phyloP scores from a whole-genome alignment of 1,140 invertebrate genomes.

The Rhizoglyphus robini region DNA sequence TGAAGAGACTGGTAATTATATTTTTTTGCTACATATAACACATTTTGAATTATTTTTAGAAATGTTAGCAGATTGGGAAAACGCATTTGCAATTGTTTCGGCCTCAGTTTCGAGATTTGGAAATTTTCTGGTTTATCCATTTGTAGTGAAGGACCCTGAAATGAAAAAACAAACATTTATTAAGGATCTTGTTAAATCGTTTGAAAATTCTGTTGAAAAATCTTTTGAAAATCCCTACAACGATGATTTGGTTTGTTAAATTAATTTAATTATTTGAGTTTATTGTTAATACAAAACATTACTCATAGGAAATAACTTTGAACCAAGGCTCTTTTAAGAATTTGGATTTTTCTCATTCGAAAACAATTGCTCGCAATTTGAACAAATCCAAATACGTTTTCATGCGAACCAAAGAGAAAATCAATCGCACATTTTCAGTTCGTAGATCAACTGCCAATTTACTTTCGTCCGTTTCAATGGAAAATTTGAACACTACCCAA shows the following conservation, averaged over 20 bases:
- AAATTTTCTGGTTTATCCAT: slow-evolving; percentile 2
- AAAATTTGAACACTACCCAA: background rate
- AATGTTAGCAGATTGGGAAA: background rate
- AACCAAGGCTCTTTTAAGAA: background rate
- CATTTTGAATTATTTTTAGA: background rate
- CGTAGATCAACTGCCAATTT: background rate
- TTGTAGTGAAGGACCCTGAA: background rate
- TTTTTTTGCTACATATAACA: background rate
- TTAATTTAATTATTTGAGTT: too few species aligned
- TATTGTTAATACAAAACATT: too few species aligned
- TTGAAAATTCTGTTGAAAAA: background rate
- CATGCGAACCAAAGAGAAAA: slow-evolving; percentile 9
- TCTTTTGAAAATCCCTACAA: background rate
- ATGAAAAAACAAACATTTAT: slow-evolving; percentile 4
- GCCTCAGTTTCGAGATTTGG: background rate
- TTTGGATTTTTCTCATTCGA: slow-evolving; percentile 1
- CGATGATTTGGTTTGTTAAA: background rate
- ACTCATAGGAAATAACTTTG: too few species aligned
- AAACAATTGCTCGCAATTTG: background rate
- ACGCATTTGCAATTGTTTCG: slow-evolving; percentile 1
- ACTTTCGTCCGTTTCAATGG: background rate
- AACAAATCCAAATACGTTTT: slow-evolving; percentile 16
- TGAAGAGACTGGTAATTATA: background rate
- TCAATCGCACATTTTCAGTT: slow-evolving; percentile 8
- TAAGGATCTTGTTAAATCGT: background rate